phyloP scores from a whole-genome alignment of 2,888 invertebrate species.

The Gonocerus acuteangulatus region DNA sequence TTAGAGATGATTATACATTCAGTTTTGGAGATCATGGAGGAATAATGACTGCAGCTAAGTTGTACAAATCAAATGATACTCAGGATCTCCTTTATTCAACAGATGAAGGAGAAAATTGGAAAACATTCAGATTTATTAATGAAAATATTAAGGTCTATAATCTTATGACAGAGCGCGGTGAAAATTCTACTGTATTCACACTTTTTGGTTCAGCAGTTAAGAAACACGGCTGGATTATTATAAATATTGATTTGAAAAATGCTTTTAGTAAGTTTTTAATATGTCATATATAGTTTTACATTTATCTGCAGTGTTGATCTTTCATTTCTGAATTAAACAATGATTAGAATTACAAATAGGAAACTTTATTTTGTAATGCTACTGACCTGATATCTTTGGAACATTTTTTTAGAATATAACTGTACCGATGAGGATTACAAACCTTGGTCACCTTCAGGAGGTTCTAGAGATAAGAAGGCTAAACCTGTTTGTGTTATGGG shows the following conservation, averaged over 20 bases:
- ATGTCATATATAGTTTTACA: not conserved
- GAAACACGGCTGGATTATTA: conserved; percentile 80
- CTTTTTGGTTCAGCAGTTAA: conserved; percentile 76
- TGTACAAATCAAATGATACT: conserved; percentile 68
- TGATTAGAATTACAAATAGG: no score
- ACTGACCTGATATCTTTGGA: no score
- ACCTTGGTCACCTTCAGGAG: conserved; percentile 71
- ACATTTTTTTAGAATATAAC: conserved; percentile 44
- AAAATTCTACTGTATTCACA: conserved; percentile 83
- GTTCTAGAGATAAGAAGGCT: conserved; percentile 50
- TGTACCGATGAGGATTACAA: conserved; percentile 74
- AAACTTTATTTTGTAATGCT: no score
- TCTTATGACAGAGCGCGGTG: conserved; percentile 88
- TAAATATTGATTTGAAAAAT: conserved; percentile 56
- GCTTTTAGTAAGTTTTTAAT: conserved; percentile 47
- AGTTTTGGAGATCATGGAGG: conserved; percentile 89
- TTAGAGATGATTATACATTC: conserved; percentile 75
- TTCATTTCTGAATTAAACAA: not conserved
- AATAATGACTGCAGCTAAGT: conserved; percentile 74
- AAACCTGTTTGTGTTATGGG: conserved; percentile 64
- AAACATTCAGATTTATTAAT: conserved; percentile 60
- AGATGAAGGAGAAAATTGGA: conserved; percentile 79
- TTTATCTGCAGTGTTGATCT: not conserved
- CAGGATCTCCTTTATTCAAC: conserved; percentile 73
- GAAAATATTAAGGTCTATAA: conserved; percentile 77